A percentile compares a stretch with the other conserved stretches of the same genome.
Evolutionary conservation across 2,888 invertebrate species (phyloP).

Genomic region (Beris morrisii): DNA sequence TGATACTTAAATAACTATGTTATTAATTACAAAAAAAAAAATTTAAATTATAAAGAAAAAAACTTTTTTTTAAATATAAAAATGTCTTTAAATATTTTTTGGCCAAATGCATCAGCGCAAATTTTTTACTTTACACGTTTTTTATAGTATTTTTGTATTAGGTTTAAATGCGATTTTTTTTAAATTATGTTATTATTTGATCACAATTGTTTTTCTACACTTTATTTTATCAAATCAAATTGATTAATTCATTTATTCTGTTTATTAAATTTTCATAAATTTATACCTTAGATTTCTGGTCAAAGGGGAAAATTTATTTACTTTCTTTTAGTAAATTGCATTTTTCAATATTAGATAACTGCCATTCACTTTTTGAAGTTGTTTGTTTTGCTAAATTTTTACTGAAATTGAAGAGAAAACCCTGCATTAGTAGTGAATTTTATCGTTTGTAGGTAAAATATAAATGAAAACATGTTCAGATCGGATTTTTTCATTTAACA

Average conservation of each 20-base stretch:
- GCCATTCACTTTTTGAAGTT: constrained; percentile 4
- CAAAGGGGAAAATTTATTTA: constrained; percentile 11
- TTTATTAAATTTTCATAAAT: not conserved
- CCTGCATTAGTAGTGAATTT: not conserved
- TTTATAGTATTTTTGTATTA: constrained; percentile 1
- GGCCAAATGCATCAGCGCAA: too few relatives aligned
- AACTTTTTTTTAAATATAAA: constrained; percentile 18
- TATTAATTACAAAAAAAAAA: constrained; percentile 16
- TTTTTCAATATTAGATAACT: constrained; percentile 11
- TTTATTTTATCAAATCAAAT: too few relatives aligned
- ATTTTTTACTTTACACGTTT: too few relatives aligned
- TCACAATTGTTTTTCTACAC: constrained; percentile 1
- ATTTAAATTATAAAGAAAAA: constrained; percentile 22
- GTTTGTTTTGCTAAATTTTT: not conserved
- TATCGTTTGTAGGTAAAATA: not conserved
- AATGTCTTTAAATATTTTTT: constrained; percentile 28
- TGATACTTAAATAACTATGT: constrained; percentile 14
- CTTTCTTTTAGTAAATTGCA: constrained; percentile 10
- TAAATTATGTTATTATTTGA: not conserved
- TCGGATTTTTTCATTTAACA: constrained; percentile 40
- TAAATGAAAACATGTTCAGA: constrained; percentile 17
- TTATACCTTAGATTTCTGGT: not conserved
- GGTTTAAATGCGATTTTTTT: not conserved
- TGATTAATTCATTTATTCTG: too few relatives aligned
- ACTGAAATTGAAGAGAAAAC: constrained; percentile 13